Evolutionary conservation across 2,797 vertebrate species (phyloP).

Genomic region (Brotogeris chrysoptera): DNA sequence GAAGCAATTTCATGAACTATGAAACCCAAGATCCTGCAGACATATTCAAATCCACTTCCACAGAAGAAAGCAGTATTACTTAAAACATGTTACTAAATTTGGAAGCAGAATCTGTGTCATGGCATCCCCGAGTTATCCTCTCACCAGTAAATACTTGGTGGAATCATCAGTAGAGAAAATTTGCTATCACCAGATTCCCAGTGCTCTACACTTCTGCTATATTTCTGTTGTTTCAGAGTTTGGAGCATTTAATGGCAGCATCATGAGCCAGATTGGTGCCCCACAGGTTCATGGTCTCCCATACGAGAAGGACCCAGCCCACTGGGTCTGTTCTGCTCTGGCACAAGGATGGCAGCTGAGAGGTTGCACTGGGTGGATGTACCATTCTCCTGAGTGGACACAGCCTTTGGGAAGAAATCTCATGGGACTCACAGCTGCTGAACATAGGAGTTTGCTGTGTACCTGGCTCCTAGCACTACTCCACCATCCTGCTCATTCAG

Average conservation of each 20-base stretch:
- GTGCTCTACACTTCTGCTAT: not conserved
- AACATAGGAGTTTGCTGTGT: not conserved
- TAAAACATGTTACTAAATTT: not conserved
- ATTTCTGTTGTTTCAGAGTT: not conserved
- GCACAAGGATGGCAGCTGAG: not conserved
- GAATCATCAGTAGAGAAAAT: not conserved
- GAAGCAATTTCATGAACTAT: not conserved
- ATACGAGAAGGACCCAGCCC: accelerated
- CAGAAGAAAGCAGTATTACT: not conserved
- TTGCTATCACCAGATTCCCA: not conserved
- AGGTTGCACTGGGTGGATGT: not conserved
- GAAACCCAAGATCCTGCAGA: not conserved
- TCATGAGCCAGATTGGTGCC: accelerated
- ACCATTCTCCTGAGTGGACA: accelerated
- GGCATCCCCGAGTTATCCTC: accelerated
- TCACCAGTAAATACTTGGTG: not conserved
- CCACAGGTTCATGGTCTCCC: accelerated
- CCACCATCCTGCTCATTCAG: accelerated
- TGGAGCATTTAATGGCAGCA: not conserved
- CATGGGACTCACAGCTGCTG: accelerated
- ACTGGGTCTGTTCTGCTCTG: not conserved
- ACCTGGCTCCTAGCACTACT: accelerated
- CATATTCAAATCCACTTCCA: not conserved
- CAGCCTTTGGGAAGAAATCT: not conserved
- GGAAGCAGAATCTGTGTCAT: not conserved